Evolutionary conservation across 2,797 vertebrate species (phyloP).

Genomic region (Apodemus agrarius): DNA sequence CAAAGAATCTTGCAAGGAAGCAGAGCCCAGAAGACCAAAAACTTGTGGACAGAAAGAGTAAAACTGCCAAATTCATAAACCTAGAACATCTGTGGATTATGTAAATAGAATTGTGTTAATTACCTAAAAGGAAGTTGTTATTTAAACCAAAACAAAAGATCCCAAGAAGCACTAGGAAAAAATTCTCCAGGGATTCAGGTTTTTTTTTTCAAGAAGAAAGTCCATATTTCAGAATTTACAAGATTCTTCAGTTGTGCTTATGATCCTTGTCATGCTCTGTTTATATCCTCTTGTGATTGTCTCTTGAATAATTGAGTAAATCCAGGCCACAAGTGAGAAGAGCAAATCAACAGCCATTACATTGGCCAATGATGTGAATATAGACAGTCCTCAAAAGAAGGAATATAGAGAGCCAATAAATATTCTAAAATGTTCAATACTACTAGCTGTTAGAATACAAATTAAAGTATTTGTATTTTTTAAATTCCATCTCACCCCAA

Average conservation of each 20-base stretch:
- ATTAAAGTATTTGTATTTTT: not conserved
- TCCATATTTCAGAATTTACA: slow-evolving; percentile 25
- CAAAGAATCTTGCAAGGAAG: not conserved
- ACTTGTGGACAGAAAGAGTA: not conserved
- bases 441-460: not conserved
- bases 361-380: not conserved
- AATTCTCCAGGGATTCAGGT: not conserved
- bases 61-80: slow-evolving; percentile 47
- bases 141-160: not conserved
- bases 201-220: not conserved
- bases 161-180: not conserved
- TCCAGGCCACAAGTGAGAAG: not conserved
- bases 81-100: not conserved
- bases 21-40: not conserved
- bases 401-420: not conserved
- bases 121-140: not conserved
- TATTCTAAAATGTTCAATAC: not conserved
- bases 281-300: not conserved
- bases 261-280: not conserved
- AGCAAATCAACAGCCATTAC: not conserved
- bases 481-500: not conserved
- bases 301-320: not conserved
- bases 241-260: not conserved
- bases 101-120: not conserved
- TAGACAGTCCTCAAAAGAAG: not conserved